A percentile compares a stretch with the other conserved stretches of the same genome.
These are phyloP conservation scores for Podocnemis expansa DNA, from an alignment of 2,113 vertebrate genomes.

Conservation along the genomic window DNA sequence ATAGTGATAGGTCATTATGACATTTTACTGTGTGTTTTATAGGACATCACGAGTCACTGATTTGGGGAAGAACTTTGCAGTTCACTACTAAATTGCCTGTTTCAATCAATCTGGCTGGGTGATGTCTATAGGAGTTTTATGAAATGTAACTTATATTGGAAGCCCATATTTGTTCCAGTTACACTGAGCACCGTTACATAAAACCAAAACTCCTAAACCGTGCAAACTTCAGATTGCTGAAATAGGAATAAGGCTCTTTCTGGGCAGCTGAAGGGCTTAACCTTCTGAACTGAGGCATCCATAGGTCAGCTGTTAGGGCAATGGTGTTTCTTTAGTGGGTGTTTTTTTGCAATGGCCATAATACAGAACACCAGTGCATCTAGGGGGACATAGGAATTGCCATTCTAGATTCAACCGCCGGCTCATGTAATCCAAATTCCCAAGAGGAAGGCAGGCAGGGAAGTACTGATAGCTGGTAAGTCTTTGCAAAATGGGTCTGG, in stretches of 20 bases:
- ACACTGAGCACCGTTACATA: background rate
- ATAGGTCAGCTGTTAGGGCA: background rate
- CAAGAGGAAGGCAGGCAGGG: background rate
- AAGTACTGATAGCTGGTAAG: background rate
- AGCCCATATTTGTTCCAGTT: slow-evolving; percentile 8
- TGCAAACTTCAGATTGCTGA: background rate
- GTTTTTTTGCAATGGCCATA: background rate
- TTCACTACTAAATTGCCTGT: slow-evolving; percentile 36
- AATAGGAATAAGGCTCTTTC: background rate
- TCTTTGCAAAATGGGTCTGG: background rate
- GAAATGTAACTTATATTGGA: slow-evolving; percentile 33
- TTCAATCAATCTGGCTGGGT: slow-evolving; percentile 58
- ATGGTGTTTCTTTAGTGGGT: background rate
- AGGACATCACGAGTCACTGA: slow-evolving; percentile 63
- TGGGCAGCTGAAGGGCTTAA: background rate
- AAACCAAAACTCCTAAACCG: background rate
- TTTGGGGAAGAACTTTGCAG: slow-evolving; percentile 56
- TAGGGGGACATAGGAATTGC: background rate
- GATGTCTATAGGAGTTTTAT: slow-evolving; percentile 50
- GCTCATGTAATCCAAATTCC: background rate
- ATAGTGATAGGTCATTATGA: slow-evolving; percentile 61
- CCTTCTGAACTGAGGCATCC: background rate
- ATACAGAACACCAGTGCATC: background rate
- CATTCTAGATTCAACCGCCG: background rate
- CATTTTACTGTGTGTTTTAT: slow-evolving; percentile 69